Evolutionary conservation across 2,888 invertebrate genomes (phyloP), one percentile per base, ranked within the genome.

Genomic region (Polietes domitor): DNA sequence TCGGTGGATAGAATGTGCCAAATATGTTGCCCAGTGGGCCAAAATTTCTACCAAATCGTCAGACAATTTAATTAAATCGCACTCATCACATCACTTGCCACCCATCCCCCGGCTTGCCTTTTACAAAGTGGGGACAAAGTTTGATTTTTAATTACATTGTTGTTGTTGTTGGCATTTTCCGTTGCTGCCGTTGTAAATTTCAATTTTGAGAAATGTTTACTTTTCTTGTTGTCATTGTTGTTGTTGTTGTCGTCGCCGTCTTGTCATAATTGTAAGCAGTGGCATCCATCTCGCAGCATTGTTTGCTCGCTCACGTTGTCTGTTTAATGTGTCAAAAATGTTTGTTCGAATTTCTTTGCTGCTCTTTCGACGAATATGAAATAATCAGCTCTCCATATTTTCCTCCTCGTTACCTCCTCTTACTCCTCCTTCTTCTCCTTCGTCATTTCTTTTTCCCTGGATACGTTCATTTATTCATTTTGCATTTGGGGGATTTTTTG

Each of bases 311-410:
- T 26, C 28, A 2, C 28, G n/a, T n/a, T 58, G 28, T 26, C 24
- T 24, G 58, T 65, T 26, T 19, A 65, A 65, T 37, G 65, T 63
- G 63, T 32, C 63, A 63, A 63, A 63, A 63, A 32, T 32, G 32
- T 7, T 63, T 63, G 63, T 15, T 47, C 47, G 12, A 5, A 50
- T 53, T 50, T 12, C 37, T 58, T 58, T 2, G 58, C 50, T 50
- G 50, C 50, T n/a, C 47, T 47, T 5, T 10, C 21, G 24, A 21
- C 9, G 21, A 53, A 53, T 6, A 53, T 53, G 17, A 53, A 53
- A 47, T 12, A 47, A 47, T n/a, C 47, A 47, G 7, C n/a, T n/a
- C 47, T 3, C 12, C 12, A 5, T 32, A 32, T 32, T 3, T 37
- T 37, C 12, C 12, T 37, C 10, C 37, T 37, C 9, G n/a, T n/a